Percentiles rank a stretch among this genome's conserved stretches.
Conservation (phyloP, 2,113 vertebrate genomes). For the Phoxinus phoxinus region DNA sequence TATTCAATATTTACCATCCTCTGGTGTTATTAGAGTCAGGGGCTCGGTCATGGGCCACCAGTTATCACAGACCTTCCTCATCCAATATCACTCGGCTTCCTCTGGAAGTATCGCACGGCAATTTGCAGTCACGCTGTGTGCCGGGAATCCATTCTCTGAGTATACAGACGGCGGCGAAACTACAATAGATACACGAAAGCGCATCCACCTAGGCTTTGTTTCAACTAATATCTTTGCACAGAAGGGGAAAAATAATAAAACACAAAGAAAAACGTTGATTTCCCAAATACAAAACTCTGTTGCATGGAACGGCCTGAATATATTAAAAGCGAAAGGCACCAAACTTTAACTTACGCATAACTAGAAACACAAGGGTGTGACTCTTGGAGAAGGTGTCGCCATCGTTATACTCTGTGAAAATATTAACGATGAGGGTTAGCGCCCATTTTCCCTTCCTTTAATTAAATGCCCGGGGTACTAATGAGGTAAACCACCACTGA, state of each 20-base stretch:
- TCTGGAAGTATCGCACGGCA: conserved; percentile 60
- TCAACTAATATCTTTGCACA: conserved; percentile 52
- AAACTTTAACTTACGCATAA: conserved; percentile 85
- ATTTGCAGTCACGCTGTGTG: conserved; percentile 67
- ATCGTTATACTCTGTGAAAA: conserved; percentile 95
- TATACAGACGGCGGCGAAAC: conserved; percentile 54
- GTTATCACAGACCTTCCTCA: conserved; percentile 63
- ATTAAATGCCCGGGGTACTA: conserved; percentile 98
- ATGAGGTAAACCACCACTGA: conserved; percentile 98
- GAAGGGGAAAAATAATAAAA: conserved; percentile 21
- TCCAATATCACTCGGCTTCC: conserved; percentile 67
- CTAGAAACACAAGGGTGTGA: conserved; percentile 96
- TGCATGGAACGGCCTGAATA: not conserved
- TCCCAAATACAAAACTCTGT: conserved; percentile 14
- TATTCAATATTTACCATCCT: conserved; percentile 82
- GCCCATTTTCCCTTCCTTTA: conserved; percentile 95
- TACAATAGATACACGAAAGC: conserved; percentile 57
- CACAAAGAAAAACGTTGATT: conserved; percentile 24
- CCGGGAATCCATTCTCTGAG: conserved; percentile 59
- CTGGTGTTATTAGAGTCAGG: conserved; percentile 76
- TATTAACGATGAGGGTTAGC: conserved; percentile 96
- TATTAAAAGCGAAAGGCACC: conserved; percentile 53
- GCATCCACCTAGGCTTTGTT: conserved; percentile 44
- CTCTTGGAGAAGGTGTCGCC: conserved; percentile 96
- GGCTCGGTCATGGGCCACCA: conserved; percentile 65